A percentile compares a stretch with the other conserved stretches of the same genome.
Evolutionary conservation across 2,888 invertebrate species (phyloP).

Genomic region (Idaea biselata): DNA sequence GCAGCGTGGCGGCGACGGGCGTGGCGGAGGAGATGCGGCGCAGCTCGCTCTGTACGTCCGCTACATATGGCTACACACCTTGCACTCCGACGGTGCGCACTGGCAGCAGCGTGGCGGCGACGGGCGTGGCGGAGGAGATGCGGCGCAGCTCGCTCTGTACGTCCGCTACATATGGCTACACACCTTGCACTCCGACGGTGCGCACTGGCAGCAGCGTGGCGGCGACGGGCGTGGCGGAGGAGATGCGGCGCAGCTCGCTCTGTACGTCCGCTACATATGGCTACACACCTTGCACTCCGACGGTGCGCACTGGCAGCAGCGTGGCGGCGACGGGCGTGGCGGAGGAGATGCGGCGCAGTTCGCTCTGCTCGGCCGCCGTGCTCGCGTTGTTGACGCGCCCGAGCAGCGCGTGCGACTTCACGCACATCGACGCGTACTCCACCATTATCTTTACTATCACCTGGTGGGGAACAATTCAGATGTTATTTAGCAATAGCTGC

Average conservation of each 20-base stretch:
- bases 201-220: conserved; percentile 95
- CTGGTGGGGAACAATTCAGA: conserved; percentile 52
- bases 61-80: too few species aligned
- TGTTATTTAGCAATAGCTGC: neutral
- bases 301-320: conserved; percentile 94
- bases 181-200: too few species aligned
- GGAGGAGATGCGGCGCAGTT: conserved; percentile 86
- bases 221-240: conserved; percentile 85
- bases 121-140: conserved; percentile 86
- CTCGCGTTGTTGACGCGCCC: conserved; percentile 92
- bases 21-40: conserved; percentile 88
- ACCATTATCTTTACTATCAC: conserved; percentile 96
- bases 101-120: conserved; percentile 93
- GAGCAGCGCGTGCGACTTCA: conserved; percentile 95
- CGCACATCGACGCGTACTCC: conserved; percentile 94
- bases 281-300: conserved; percentile 99
- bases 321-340: conserved; percentile 89
- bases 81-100: conserved; percentile 96
- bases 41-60: conserved; percentile 85
- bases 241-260: conserved; percentile 85
- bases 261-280: conserved; percentile 89
- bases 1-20: conserved; percentile 88
- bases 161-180: too few species aligned
- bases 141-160: conserved; percentile 86
- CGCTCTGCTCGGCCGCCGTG: conserved; percentile 85